These are phyloP conservation scores for Latrodectus hesperus DNA, from an alignment of 2,888 invertebrate genomes.

Conservation along the genomic window DNA sequence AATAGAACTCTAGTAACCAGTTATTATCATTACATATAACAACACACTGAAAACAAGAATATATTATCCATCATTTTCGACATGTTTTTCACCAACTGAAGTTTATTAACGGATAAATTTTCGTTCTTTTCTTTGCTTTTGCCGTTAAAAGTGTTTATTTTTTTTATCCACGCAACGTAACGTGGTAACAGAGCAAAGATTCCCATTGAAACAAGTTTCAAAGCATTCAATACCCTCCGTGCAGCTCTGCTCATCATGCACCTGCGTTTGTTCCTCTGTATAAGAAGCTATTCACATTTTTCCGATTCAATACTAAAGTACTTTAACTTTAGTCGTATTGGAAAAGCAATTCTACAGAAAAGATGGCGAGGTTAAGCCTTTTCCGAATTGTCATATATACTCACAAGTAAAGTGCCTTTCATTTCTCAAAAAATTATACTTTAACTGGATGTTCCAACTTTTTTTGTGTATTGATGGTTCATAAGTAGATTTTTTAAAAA, in stretches of 20 bases:
- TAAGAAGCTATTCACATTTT: conserved; percentile 6
- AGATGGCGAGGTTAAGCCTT: conserved; percentile 21
- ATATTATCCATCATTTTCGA: conserved; percentile 3
- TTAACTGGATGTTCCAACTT: not conserved
- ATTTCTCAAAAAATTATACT: not conserved
- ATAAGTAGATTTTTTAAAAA: no score
- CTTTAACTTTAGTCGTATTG: conserved; percentile 23
- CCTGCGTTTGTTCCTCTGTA: conserved; percentile 11
- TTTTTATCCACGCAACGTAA: not conserved
- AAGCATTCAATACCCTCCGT: conserved; percentile 4
- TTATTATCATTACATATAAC: no score
- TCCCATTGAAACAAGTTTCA: not conserved
- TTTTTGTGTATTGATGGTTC: not conserved
- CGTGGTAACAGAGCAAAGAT: not conserved
- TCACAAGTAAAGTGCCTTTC: not conserved
- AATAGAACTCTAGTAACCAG: no score
- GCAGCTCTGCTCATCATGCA: not conserved
- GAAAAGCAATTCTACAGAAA: conserved; percentile 21
- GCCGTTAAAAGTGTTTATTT: not conserved
- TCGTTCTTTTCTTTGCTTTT: not conserved
- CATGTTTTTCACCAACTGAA: not conserved
- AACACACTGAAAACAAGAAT: not conserved
- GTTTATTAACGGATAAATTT: not conserved
- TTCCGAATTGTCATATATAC: not conserved
- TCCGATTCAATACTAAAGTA: conserved; percentile 25